Base-by-base conservation (phyloP, 2,888 invertebrate species). In the Zygaena filipendulae region DNA sequence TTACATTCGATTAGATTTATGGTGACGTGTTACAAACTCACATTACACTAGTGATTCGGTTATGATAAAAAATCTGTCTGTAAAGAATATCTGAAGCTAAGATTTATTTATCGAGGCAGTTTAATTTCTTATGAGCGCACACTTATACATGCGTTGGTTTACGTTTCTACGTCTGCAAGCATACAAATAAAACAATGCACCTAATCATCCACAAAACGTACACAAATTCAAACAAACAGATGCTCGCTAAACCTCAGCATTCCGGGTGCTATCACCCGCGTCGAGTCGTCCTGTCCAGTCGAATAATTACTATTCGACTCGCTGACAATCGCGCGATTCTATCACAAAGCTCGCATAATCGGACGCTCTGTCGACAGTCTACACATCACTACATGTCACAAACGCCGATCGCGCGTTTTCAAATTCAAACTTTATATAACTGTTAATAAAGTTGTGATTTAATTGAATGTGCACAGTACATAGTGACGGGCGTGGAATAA, bases 261-360 rank as follows among this genome's bases (percentile, higher is more conserved):
- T 37, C 34, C 29, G 36, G 19, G 38, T 46, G 47, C 50, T 50
- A 50, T 51, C 56, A 55, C 59, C 54, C 54, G 53, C 45, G 55
- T 57, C 35, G 4, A 4, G 5, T 48, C 58, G 47, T 30, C 47
- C 61, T 52, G 62, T 58, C 66, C 71, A 62, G 57, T 63, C 69
- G 69, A 64, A 67, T 75, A 79, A 77, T 79, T 77, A 74, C 75
- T 62, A 67, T 63, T n/a, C 64, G 71, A 68, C 67, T 71, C 72
- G 79, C 77, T 75, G 77, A 77, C 79, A 79, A 75, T 79, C 74
- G 72, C 63, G 40, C 63, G 71, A 74, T 74, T 74, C 74, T 59
- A 60, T 70, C 70, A 75, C 79, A 77, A 77, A 72, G 74, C 75
- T 52, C 54, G 59, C 63, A 74, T 74, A 75, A 77, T 75, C 75